Conservation (phyloP, 2,888 invertebrate species). For the Clunio marinus region DNA sequence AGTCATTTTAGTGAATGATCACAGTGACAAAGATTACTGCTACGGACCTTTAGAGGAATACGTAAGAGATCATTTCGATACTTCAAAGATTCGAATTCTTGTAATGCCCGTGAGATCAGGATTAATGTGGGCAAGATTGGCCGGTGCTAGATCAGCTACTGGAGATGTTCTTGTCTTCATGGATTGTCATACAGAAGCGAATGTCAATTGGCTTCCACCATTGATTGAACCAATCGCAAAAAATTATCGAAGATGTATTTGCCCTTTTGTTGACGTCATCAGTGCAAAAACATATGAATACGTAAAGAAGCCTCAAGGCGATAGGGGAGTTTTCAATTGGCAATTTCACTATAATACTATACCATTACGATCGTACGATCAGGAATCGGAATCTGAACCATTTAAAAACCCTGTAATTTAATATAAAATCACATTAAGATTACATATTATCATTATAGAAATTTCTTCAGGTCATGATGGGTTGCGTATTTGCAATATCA, state of each 20-base stretch:
- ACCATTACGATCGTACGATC: conserved; percentile 20
- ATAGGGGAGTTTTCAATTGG: conserved; percentile 51
- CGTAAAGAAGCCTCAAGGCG: conserved; percentile 90
- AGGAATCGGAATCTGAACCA: conserved; percentile 44
- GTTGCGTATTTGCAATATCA: conserved; percentile 91
- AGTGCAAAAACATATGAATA: conserved; percentile 54
- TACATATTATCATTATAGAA: too few relatives aligned
- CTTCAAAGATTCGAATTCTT: conserved; percentile 71
- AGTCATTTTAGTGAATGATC: conserved; percentile 85
- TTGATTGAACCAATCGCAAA: conserved; percentile 83
- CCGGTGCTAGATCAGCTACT: conserved; percentile 71
- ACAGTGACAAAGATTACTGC: conserved; percentile 68
- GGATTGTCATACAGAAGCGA: conserved; percentile 88
- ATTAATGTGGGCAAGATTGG: conserved; percentile 78
- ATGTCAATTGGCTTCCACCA: conserved; percentile 89
- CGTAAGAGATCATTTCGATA: conserved; percentile 58
- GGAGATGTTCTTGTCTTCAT: conserved; percentile 80
- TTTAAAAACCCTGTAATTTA: conserved; percentile 81
- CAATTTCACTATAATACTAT: conserved; percentile 22
- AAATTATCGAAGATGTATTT: conserved; percentile 81
- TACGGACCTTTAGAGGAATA: conserved; percentile 73
- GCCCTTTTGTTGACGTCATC: conserved; percentile 90
- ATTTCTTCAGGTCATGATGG: too few relatives aligned
- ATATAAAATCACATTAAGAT: too few relatives aligned
- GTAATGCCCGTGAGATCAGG: conserved; percentile 71